Base-by-base conservation (phyloP, 2,888 invertebrate species). In the Sarcophaga caerulescens region DNA sequence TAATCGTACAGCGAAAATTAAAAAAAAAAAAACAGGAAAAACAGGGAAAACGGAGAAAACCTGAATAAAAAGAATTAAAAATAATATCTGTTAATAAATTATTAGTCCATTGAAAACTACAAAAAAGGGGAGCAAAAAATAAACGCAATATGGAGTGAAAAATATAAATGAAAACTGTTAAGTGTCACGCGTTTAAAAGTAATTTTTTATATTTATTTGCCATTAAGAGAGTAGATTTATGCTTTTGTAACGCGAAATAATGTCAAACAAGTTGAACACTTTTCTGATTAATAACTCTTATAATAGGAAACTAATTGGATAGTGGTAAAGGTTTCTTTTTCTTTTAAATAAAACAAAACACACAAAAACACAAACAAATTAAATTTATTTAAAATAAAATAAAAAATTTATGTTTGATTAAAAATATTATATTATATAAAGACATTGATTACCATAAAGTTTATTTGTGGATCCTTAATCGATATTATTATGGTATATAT, bases 111-210 rank as follows among this genome's bases (percentile, higher is more conserved):
- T 62, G 68, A 74, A 74, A 68, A 47, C 35, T 35, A 70, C 25
- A 23, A 60, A 25, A n/a, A 66, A 14, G 3, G 3, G 35, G 1
- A 57, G 5, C 3, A 57, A 5, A 21, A 80, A 14, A 14, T 17
- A 52, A 52, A 52, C 12, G 17, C 52, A 52, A 52, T 52, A 17
- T 52, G 69, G 10, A 71, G 66, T 57, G 47, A 79, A 62, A 69
- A 71, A 75, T 81, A 62, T 73, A 73, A 70, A 75, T 79, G 69
- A 80, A 52, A 85, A 82, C 74, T 85, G 83, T 83, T 80, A 83
- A 80, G 77, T 80, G 83, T 85, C 85, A 85, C 83, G 85, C 83
- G 76, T 77, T 85, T 63, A 68, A 83, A 83, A 77, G 59, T 57
- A 44, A 81, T 78, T 81, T 78, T 59, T 74, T 44, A 78, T 85